Evolutionary conservation across 2,797 vertebrate species (phyloP).

Genomic region (Acrocephalus scirpaceus): DNA sequence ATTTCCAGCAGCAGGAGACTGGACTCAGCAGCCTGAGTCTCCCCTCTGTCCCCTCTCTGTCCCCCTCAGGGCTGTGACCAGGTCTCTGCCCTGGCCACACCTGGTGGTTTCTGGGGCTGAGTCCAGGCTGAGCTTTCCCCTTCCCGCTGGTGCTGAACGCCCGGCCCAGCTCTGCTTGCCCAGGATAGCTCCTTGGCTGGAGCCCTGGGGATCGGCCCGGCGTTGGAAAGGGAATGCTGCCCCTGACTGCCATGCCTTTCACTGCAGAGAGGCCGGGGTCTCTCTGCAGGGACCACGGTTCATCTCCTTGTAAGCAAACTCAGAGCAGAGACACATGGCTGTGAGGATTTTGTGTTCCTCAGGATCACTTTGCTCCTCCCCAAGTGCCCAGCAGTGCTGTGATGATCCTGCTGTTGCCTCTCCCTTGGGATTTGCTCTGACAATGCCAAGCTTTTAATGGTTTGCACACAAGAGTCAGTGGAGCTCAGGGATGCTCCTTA

Average conservation of each 20-base stretch:
- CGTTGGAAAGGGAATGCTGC: neutral
- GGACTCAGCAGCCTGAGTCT: neutral
- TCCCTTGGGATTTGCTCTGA: neutral
- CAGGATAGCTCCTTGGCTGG: neutral
- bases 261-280: neutral
- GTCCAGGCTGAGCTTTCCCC: neutral
- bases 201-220: neutral
- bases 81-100: rapidly evolving
- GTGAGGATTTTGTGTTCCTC: neutral
- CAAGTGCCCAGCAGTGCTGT: neutral
- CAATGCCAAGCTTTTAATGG: neutral
- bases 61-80: rapidly evolving
- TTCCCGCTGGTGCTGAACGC: neutral
- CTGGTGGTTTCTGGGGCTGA: neutral
- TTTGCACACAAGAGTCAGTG: rapidly evolving
- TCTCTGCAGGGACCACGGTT: rapidly evolving
- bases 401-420: neutral
- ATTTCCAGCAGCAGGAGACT: neutral
- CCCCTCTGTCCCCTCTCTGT: too few species aligned
- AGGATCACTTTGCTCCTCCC: rapidly evolving
- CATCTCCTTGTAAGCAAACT: neutral
- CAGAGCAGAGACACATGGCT: rapidly evolving
- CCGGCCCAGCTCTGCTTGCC: neutral
- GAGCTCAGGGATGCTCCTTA: neutral
- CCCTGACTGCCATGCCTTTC: rapidly evolving